A percentile compares a stretch with the other conserved stretches of the same genome.
Conservation (phyloP, 53 echinoderm and acorn worm genomes). For the Paelopatides confundens region DNA sequence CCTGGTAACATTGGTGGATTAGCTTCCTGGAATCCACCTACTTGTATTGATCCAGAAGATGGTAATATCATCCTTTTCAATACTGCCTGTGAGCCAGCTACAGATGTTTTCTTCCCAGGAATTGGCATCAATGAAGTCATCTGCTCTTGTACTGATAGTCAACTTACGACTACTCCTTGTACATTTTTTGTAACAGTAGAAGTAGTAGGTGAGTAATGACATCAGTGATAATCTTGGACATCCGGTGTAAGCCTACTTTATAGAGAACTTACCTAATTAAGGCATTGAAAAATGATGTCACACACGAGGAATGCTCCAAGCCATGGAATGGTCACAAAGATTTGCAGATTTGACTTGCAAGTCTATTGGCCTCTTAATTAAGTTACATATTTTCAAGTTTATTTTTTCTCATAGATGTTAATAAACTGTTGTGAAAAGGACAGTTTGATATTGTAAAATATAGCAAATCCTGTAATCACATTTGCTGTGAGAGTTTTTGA, state of each 20-base stretch:
- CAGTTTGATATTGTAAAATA: too few relatives aligned
- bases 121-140: background rate
- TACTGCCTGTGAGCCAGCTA: background rate
- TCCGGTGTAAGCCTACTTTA: too few relatives aligned
- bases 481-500: too few relatives aligned
- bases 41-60: constrained; percentile 24
- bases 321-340: too few relatives aligned
- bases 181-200: constrained; percentile 4
- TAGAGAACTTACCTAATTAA: too few relatives aligned
- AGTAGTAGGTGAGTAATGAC: background rate
- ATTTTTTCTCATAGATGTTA: too few relatives aligned
- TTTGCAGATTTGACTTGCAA: too few relatives aligned
- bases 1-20: background rate
- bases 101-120: background rate
- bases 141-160: constrained; percentile 1
- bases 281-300: too few relatives aligned
- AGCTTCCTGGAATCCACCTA: background rate
- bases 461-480: too few relatives aligned
- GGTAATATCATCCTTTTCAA: background rate
- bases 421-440: too few relatives aligned
- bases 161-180: background rate
- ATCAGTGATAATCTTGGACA: background rate
- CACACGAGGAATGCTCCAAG: too few relatives aligned
- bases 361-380: background rate
- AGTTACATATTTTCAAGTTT: too few relatives aligned